Evolutionary conservation across 2,888 invertebrate genomes (phyloP).

Genomic region (Reticulitermes lucifugus): DNA sequence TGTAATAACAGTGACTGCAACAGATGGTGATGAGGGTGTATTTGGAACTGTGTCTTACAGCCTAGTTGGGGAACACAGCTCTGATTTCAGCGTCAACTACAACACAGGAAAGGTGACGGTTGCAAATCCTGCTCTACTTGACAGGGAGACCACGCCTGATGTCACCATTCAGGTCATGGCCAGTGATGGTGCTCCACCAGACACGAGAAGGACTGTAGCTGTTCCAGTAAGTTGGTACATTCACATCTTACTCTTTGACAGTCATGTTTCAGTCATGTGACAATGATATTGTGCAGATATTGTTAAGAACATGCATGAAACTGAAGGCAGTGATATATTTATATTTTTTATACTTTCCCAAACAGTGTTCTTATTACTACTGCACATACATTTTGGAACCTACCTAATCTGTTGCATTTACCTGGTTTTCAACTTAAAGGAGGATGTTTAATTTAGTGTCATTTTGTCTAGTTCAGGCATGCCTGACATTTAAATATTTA

Average conservation of each 20-base stretch:
- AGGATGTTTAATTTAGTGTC: no score
- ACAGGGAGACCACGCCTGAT: slow-evolving; percentile 79
- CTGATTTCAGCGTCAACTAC: slow-evolving; percentile 79
- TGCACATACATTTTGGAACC: no score
- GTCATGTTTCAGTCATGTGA: no score
- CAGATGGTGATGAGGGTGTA: slow-evolving; percentile 81
- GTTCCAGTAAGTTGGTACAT: slow-evolving; percentile 72
- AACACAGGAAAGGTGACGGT: slow-evolving; percentile 82
- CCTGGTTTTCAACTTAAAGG: no score
- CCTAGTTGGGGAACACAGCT: slow-evolving; percentile 78
- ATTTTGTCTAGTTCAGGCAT: no score
- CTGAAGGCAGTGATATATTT: no score
- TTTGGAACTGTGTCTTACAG: slow-evolving; percentile 84
- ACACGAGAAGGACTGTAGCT: slow-evolving; percentile 76
- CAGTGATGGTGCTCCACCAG: slow-evolving; percentile 80
- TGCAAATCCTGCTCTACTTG: slow-evolving; percentile 76
- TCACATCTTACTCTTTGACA: background rate
- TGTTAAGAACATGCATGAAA: no score
- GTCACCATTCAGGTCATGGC: slow-evolving; percentile 84
- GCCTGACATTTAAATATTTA: no score
- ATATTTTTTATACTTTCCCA: no score
- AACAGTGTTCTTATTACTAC: no score
- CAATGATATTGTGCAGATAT: no score
- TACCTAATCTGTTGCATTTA: no score
- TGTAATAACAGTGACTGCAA: slow-evolving; percentile 79